Evolutionary conservation across 2,888 invertebrate genomes (phyloP).

Genomic region (Lottia scabra): DNA sequence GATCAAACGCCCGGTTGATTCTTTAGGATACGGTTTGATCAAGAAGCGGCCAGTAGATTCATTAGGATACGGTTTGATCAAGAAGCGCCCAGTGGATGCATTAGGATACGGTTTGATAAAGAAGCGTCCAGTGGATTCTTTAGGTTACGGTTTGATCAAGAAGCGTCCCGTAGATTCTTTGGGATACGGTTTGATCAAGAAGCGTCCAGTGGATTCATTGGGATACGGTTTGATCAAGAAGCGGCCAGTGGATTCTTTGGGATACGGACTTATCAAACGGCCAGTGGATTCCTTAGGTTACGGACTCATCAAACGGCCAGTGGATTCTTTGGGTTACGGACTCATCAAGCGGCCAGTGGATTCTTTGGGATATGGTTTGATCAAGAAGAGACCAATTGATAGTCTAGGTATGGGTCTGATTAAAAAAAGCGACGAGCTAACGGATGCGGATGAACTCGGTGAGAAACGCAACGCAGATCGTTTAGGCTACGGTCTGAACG

Average conservation of each 20-base stretch:
- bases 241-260: conserved; percentile 12
- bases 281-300: conserved; percentile 8
- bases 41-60: conserved; percentile 18
- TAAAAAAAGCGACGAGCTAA: conserved; percentile 6
- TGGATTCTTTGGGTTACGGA: conserved; percentile 10
- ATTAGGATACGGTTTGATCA: conserved; percentile 14
- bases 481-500: conserved; percentile 1
- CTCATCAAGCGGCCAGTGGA: conserved; percentile 10
- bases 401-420: conserved; percentile 10
- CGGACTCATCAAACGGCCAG: conserved; percentile 14
- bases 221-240: conserved; percentile 16
- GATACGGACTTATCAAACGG: conserved; percentile 11
- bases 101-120: conserved; percentile 17
- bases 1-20: conserved; percentile 8
- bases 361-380: not conserved
- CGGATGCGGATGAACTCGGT: not conserved
- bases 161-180: conserved; percentile 14
- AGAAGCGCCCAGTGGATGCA: conserved; percentile 11
- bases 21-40: conserved; percentile 7
- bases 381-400: conserved; percentile 16
- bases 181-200: conserved; percentile 13
- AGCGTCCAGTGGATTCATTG: conserved; percentile 12
- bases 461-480: conserved; percentile 3
- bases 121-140: conserved; percentile 12
- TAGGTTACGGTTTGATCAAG: conserved; percentile 14